These are phyloP conservation scores for Phaetusa simplex DNA, from an alignment of 2,113 vertebrate genomes.

Conservation along the genomic window DNA sequence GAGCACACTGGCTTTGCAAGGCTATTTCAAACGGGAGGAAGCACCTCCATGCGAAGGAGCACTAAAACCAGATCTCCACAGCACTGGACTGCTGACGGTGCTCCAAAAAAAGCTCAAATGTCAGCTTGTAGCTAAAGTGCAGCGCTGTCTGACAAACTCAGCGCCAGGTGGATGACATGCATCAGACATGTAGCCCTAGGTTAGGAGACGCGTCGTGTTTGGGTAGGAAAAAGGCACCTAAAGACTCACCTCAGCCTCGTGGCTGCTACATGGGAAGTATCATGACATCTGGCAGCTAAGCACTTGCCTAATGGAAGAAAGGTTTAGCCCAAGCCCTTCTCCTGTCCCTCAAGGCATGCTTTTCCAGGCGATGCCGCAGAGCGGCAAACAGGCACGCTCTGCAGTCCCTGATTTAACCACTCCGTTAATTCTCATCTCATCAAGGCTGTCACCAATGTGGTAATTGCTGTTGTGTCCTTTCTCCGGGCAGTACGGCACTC, in stretches of 20 bases:
- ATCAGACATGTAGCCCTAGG: too few species aligned
- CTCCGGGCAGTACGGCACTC: background rate
- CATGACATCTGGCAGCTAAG: background rate
- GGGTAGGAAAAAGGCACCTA: background rate
- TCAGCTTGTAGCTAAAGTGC: background rate
- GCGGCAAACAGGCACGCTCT: background rate
- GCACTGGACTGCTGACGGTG: background rate
- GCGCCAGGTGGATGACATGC: background rate
- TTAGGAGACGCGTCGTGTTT: accelerated
- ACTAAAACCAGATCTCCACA: background rate
- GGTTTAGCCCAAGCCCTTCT: background rate
- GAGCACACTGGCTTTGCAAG: background rate
- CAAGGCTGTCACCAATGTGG: background rate
- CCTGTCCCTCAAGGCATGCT: background rate
- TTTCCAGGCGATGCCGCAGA: background rate
- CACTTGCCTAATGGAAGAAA: background rate
- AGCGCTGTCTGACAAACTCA: background rate
- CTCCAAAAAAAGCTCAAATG: background rate
- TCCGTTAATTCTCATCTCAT: background rate
- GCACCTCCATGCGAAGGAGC: background rate
- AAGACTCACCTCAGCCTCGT: background rate
- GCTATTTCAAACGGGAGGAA: background rate
- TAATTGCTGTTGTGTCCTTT: background rate
- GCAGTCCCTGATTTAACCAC: accelerated
- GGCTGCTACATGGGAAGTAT: background rate